Base-by-base conservation (phyloP, 2,113 vertebrate genomes). In the Hypocryptadius cinnamomeus region DNA sequence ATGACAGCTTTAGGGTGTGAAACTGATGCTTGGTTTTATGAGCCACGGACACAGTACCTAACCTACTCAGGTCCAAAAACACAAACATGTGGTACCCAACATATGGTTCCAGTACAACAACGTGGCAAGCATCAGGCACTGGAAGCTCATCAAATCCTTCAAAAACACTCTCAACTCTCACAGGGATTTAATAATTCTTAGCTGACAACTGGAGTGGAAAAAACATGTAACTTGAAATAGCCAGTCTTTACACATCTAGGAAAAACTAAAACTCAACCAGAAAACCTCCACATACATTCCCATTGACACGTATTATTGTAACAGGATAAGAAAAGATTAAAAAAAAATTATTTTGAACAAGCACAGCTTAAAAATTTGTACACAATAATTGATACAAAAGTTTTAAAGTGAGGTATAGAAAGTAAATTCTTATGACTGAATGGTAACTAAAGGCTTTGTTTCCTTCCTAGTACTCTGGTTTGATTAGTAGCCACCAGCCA, bases 81-180 rank as follows among this genome's bases (percentile, higher is more conserved):
- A 89, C 13, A 7, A 90, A 82, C 79, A 92, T 44, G 60, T 71
- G 85, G 76, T 84, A 90, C 95, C 59, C 22, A 53, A 4, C 91
- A 93, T 87, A 83, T 76, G 91, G 40, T 93, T 93, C 53, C 89
- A 93, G 80, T 79, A 79, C 3, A 30, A 92, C 60, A 60, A 80
- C 64, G 85, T 71, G 53, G 90, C 0, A 1, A 94, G 40, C 23
- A 1, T 90, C 74, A 89, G 84, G 79, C 56, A 91, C 74, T 85
- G 87, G 85, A 94, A 96, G 76, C 53, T 94, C 93, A 87, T 73
- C 87, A 85, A 79, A 83, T 90, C 81, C 68, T 89, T 74, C 76
- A 87, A 68, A 94, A 94, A 87, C 76, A 83, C 72, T 85, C 81
- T 64, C 66, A 79, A 56, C 28, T 82, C 68, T 82, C 79, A 31